Conservation (phyloP, 2,113 vertebrate genomes). For the Daubentonia madagascariensis region DNA sequence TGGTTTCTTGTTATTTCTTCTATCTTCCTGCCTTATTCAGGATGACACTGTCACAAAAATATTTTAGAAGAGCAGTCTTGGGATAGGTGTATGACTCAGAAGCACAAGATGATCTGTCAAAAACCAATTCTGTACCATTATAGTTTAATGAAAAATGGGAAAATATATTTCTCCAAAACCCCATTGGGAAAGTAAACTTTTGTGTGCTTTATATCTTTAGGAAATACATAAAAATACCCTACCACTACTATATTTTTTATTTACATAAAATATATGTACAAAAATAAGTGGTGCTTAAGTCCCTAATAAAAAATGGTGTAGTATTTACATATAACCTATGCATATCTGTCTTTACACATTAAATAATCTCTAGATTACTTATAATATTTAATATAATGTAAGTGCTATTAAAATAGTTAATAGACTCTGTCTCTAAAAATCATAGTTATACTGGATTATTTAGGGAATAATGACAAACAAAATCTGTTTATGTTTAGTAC, state of each 20-base stretch:
- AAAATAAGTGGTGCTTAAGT: no score
- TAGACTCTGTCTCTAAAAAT: no score
- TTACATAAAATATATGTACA: neutral
- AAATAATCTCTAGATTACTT: neutral
- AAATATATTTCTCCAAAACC: neutral
- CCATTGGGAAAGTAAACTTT: neutral
- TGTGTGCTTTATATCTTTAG: neutral
- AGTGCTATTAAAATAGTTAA: neutral
- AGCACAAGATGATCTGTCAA: slow-evolving; percentile 32
- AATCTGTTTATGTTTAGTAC: neutral
- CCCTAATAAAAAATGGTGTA: neutral
- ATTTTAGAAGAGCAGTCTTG: slow-evolving; percentile 52
- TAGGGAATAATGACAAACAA: neutral
- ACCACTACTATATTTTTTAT: no score
- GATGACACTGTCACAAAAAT: slow-evolving; percentile 65
- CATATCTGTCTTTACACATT: neutral
- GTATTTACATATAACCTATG: neutral
- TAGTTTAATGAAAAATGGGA: slow-evolving; percentile 5
- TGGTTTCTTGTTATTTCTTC: slow-evolving; percentile 59
- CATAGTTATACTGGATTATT: neutral
- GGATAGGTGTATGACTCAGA: neutral
- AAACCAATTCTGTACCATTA: neutral
- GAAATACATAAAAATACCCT: neutral
- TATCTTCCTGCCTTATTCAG: slow-evolving; percentile 34
- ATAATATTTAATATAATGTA: neutral